Evolutionary conservation across 2,888 invertebrate genomes (phyloP).

Genomic region (Chalcis sispes): DNA sequence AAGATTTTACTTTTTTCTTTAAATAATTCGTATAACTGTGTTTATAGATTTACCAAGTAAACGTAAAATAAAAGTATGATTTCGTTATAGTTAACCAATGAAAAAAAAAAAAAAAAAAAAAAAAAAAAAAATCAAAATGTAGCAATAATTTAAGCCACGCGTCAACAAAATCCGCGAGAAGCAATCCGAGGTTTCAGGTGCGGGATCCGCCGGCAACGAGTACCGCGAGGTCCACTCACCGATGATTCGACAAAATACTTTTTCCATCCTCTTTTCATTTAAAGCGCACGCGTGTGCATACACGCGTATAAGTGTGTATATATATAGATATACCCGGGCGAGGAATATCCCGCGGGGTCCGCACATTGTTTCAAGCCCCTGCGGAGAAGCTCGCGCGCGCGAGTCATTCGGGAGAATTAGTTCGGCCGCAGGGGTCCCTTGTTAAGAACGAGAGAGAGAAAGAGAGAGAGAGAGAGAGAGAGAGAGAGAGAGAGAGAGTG

Average conservation of each 20-base stretch:
- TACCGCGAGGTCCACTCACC: no score
- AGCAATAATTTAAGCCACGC: no score
- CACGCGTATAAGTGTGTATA: background rate
- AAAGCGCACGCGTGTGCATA: constrained; percentile 14
- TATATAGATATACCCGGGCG: background rate
- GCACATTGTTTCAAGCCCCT: constrained; percentile 75
- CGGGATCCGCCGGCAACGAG: background rate
- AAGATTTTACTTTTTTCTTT: no score
- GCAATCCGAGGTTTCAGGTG: no score
- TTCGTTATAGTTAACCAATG: no score
- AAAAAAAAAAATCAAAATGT: no score
- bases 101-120: no score
- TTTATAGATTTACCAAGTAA: no score
- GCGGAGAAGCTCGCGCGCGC: constrained; percentile 70
- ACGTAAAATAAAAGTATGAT: no score
- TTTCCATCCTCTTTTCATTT: constrained; percentile 26
- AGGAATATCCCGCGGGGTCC: constrained; percentile 60
- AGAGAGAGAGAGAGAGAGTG: no score
- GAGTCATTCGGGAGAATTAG: constrained; percentile 76
- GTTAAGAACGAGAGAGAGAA: constrained; percentile 64
- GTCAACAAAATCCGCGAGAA: no score
- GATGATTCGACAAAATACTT: constrained; percentile 68
- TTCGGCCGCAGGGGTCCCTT: constrained; percentile 75
- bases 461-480: constrained; percentile 44
- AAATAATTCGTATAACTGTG: no score